Base-by-base conservation (phyloP, 1,140 invertebrate species). In the Drosophila santomea region DNA sequence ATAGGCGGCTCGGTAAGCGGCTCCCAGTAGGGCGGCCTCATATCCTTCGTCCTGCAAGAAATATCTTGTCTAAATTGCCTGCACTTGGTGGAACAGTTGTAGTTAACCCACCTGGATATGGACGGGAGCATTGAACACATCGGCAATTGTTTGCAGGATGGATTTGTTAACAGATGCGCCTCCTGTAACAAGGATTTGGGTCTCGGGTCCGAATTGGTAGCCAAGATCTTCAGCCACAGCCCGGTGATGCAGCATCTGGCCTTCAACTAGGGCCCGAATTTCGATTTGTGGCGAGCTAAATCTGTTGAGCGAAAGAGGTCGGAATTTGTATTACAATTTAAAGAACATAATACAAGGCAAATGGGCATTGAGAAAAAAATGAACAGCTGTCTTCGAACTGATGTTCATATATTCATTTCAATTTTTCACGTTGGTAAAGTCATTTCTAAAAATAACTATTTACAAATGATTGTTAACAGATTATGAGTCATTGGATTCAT, bases 71-170 rank as follows among this genome's bases (percentile, higher is more conserved):
- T 47, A 15, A 8, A 0, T 25, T 10, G 15, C n/a, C 5, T 0
- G 2, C 2, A 4, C 15, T 28, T 23, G 12, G 12, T 0, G 4
- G 3, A 20, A 20, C 4, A 12, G 23, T 17, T 8, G 8, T 4
- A 4, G 4, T 23, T 4, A 0, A 20, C 79, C 92, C 93, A 97
- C 97, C 93, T 95, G 95, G 39, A 95, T 94, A 91, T 97, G 98
- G 3, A 99, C 98, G 3, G 97, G 96, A 11, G 96, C 94, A 93
- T 98, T 97, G 90, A 99, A 99, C 1, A 98, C 96, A 93, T 99
- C 97, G 0, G 97, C 93, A 36, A 98, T 94, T 20, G 98, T 96
- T 95, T 98, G 97, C 23, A 98, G 92, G 66, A 98, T 95, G 1
- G 95, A 93, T 91, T 94, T 95, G 92, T 99, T 99, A 4, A 93